Evolutionary conservation across 2,113 vertebrate genomes (phyloP).

Genomic region (Gila orcuttii): DNA sequence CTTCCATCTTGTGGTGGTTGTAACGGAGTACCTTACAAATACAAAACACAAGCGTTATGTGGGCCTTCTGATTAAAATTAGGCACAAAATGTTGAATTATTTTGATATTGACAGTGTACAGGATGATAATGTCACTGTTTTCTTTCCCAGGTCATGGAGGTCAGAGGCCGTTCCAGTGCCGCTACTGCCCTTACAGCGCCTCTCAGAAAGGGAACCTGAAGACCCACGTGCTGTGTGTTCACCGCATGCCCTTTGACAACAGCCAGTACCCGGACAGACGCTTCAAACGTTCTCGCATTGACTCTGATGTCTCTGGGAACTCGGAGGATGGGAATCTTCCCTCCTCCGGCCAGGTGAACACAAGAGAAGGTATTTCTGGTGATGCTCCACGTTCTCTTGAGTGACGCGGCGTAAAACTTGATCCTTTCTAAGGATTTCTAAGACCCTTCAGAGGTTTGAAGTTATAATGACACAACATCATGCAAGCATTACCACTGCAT

Average conservation of each 20-base stretch:
- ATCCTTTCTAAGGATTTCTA: slow-evolving; percentile 11
- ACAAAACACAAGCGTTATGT: background rate
- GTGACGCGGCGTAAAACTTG: slow-evolving; percentile 9
- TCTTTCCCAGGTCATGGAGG: slow-evolving; percentile 73
- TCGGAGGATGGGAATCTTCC: slow-evolving; percentile 70
- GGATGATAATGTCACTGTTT: slow-evolving; percentile 42
- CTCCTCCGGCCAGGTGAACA: slow-evolving; percentile 50
- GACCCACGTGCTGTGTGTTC: slow-evolving; percentile 93
- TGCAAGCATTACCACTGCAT: background rate
- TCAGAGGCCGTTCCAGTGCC: slow-evolving; percentile 89
- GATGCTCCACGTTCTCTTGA: slow-evolving; percentile 71
- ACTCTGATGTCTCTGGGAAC: slow-evolving; percentile 76
- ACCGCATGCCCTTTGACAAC: slow-evolving; percentile 97
- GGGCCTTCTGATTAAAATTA: background rate
- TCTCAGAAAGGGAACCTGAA: slow-evolving; percentile 98
- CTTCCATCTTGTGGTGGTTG: background rate
- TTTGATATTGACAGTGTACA: background rate
- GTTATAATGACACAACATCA: background rate
- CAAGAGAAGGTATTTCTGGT: slow-evolving; percentile 68
- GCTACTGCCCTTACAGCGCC: slow-evolving; percentile 92
- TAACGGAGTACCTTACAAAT: background rate
- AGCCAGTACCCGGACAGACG: slow-evolving; percentile 92
- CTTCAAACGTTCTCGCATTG: slow-evolving; percentile 89
- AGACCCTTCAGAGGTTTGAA: background rate
- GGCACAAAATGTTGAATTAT: background rate